A percentile compares a stretch with the other conserved stretches of the same genome.
These are phyloP conservation scores for Tigriopus californicus DNA, from an alignment of 2,888 invertebrate genomes.

Conservation along the genomic window DNA sequence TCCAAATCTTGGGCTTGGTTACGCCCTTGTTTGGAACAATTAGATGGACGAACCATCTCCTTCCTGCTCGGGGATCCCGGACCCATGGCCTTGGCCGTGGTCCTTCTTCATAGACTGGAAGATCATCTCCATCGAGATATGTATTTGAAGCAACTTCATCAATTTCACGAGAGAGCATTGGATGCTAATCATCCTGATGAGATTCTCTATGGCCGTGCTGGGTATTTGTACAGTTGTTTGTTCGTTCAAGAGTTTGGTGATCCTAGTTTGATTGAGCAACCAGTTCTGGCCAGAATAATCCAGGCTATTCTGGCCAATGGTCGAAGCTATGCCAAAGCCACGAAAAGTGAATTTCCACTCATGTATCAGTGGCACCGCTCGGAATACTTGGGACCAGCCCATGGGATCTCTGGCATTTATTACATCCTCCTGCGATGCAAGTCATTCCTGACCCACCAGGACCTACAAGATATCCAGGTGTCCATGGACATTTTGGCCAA, in stretches of 20 bases:
- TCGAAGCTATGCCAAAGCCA: background rate
- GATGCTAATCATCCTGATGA: constrained; percentile 44
- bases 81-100: constrained; percentile 40
- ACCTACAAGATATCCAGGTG: background rate
- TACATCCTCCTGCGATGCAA: constrained; percentile 44
- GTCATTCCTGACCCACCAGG: background rate
- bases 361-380: constrained; percentile 73
- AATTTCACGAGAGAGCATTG: constrained; percentile 20
- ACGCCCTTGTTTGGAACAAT: too few species aligned
- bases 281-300: background rate
- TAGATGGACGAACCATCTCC: constrained; percentile 32
- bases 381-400: constrained; percentile 71
- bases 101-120: constrained; percentile 32
- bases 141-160: constrained; percentile 19
- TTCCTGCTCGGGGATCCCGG: constrained; percentile 50
- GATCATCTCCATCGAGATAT: constrained; percentile 35
- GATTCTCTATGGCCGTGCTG: constrained; percentile 61
- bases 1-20: too few species aligned
- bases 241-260: constrained; percentile 35
- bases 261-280: background rate
- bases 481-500: constrained; percentile 18
- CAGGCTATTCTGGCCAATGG: background rate
- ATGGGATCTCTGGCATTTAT: constrained; percentile 68
- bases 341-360: constrained; percentile 34
- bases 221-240: constrained; percentile 57